A percentile compares a stretch with the other conserved stretches of the same genome.
These are phyloP conservation scores for Temnothorax curvispinosus DNA, from an alignment of 1,140 invertebrate genomes.

Conservation along the genomic window DNA sequence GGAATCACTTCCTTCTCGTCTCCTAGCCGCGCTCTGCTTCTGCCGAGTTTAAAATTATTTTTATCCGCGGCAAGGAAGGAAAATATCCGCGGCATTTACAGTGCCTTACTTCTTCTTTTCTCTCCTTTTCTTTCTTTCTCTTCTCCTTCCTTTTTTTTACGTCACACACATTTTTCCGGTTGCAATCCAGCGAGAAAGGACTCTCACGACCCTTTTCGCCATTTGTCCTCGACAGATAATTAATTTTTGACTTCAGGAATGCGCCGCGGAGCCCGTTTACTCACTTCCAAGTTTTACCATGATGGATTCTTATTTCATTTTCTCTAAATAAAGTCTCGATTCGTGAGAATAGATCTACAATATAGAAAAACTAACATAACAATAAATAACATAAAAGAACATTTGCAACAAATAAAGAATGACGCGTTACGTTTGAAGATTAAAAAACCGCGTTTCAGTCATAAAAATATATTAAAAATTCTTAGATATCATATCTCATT, in stretches of 20 bases:
- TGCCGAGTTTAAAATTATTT: slow-evolving; percentile 49
- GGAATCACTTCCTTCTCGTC: neutral
- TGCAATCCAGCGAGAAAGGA: neutral
- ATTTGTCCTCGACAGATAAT: slow-evolving; percentile 60
- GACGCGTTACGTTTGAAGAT: neutral
- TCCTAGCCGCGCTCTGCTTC: slow-evolving; percentile 13
- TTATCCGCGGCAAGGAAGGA: neutral
- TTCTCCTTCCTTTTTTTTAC: neutral
- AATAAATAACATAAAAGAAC: neutral
- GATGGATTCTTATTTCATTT: neutral
- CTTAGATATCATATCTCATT: neutral
- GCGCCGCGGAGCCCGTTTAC: neutral
- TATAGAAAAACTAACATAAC: neutral
- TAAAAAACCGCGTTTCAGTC: neutral
- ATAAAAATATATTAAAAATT: neutral
- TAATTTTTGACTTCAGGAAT: slow-evolving; percentile 54
- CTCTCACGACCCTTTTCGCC: neutral
- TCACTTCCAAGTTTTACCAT: slow-evolving; percentile 26
- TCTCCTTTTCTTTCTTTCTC: neutral
- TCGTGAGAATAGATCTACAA: neutral
- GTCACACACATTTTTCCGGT: neutral
- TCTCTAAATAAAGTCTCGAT: neutral
- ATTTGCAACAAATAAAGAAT: neutral
- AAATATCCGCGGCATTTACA: neutral
- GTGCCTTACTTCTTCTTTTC: slow-evolving; percentile 1